Percentiles rank a stretch among this genome's conserved stretches.
These are phyloP conservation scores for Sisor rabdophorus DNA, from an alignment of 2,113 vertebrate species.

Conservation along the genomic window DNA sequence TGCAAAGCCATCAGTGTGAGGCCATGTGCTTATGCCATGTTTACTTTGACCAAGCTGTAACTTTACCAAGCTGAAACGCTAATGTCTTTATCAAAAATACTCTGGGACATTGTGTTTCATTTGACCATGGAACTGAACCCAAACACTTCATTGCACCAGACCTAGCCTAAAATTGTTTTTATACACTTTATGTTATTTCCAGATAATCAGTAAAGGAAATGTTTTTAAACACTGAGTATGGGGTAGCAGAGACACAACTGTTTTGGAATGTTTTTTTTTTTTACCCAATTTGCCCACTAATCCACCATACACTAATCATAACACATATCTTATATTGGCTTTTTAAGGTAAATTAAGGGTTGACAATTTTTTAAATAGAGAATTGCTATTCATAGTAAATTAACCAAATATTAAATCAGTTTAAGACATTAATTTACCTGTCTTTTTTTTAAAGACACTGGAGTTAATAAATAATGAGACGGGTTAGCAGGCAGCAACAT, in stretches of 20 bases:
- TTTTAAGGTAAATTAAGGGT: constrained; percentile 1
- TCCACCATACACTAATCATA: background rate
- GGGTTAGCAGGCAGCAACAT: background rate
- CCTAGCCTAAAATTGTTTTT: constrained; percentile 25
- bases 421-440: background rate
- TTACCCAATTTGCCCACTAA: no score
- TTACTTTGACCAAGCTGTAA: constrained; percentile 22
- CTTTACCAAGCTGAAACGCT: background rate
- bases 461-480: constrained; percentile 16
- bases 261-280: background rate
- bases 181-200: constrained; percentile 28
- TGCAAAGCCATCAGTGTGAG: constrained; percentile 34
- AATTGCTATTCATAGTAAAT: constrained; percentile 14
- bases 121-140: constrained; percentile 36
- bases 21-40: constrained; percentile 10
- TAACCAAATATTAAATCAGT: background rate
- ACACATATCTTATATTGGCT: no score
- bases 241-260: background rate
- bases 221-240: constrained; percentile 9
- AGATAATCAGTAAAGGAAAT: constrained; percentile 25
- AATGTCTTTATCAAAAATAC: constrained; percentile 30
- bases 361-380: background rate
- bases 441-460: background rate
- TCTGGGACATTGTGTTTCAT: background rate
- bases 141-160: constrained; percentile 13